Conservation (phyloP, 2,797 vertebrate genomes). For the Carcharodon carcharias region DNA sequence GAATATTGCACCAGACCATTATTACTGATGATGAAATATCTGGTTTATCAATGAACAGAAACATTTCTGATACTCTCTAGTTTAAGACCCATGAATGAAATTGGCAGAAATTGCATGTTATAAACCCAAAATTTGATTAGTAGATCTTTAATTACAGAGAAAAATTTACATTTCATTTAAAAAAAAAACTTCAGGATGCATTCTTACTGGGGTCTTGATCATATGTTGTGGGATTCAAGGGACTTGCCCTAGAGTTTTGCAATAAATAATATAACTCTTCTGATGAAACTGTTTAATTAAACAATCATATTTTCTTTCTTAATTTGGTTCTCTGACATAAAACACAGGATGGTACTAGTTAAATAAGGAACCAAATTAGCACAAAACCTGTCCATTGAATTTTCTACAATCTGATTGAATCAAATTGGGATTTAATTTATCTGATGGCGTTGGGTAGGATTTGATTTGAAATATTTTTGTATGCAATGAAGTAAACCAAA, state of each 20-base stretch:
- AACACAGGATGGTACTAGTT: background rate
- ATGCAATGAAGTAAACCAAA: background rate
- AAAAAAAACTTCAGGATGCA: background rate
- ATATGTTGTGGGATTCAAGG: background rate
- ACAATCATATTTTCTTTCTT: background rate
- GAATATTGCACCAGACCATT: background rate
- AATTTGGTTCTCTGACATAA: background rate
- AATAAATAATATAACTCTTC: background rate
- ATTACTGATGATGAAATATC: background rate
- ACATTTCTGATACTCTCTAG: background rate
- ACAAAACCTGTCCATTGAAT: background rate
- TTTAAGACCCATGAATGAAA: background rate
- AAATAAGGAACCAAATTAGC: background rate
- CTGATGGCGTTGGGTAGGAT: background rate
- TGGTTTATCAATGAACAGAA: background rate
- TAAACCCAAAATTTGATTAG: background rate
- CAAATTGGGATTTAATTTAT: background rate
- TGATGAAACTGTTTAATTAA: background rate
- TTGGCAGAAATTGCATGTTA: background rate
- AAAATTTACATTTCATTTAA: background rate
- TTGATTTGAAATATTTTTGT: background rate
- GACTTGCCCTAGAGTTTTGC: background rate
- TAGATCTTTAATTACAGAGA: background rate
- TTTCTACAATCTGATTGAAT: background rate
- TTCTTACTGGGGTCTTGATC: background rate